Evolutionary conservation across 2,113 vertebrate genomes (phyloP).

Genomic region (Leptodactylus fuscus): DNA sequence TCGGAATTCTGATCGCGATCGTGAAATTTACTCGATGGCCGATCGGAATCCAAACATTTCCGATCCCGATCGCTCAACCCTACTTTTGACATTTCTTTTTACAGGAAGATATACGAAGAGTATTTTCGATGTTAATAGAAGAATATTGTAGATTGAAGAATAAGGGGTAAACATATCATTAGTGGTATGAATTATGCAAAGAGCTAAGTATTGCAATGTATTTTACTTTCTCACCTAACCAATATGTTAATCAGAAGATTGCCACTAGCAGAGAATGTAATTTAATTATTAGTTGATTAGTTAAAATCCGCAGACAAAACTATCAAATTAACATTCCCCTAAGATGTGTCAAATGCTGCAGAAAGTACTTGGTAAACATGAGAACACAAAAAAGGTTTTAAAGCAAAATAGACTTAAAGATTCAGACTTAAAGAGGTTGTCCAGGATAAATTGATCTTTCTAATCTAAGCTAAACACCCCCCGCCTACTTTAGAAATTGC

Average conservation of each 20-base stretch:
- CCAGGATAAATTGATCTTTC: too few species aligned
- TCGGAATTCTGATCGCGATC: too few species aligned
- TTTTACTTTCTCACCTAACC: constrained; percentile 66
- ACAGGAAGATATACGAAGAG: too few species aligned
- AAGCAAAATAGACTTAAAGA: constrained; percentile 18
- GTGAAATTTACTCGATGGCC: too few species aligned
- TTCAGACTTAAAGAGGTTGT: background rate
- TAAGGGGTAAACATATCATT: too few species aligned
- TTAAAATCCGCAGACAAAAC: constrained; percentile 50
- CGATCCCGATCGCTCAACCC: too few species aligned
- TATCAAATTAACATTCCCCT: constrained; percentile 54
- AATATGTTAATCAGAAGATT: constrained; percentile 66
- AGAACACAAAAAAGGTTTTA: constrained; percentile 19
- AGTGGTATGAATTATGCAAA: constrained; percentile 60
- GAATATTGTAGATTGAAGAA: too few species aligned
- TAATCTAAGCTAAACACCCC: too few species aligned
- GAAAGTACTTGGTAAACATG: constrained; percentile 24
- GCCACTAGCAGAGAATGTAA: constrained; percentile 64
- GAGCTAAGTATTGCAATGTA: constrained; percentile 57
- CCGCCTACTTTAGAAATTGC: too few species aligned
- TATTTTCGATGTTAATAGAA: too few species aligned
- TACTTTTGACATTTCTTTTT: too few species aligned
- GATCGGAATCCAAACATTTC: too few species aligned
- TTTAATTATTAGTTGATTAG: constrained; percentile 65
- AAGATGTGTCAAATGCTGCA: constrained; percentile 31